phyloP scores from a whole-genome alignment of 2,888 invertebrate species.

The Drosophila macrospina region DNA sequence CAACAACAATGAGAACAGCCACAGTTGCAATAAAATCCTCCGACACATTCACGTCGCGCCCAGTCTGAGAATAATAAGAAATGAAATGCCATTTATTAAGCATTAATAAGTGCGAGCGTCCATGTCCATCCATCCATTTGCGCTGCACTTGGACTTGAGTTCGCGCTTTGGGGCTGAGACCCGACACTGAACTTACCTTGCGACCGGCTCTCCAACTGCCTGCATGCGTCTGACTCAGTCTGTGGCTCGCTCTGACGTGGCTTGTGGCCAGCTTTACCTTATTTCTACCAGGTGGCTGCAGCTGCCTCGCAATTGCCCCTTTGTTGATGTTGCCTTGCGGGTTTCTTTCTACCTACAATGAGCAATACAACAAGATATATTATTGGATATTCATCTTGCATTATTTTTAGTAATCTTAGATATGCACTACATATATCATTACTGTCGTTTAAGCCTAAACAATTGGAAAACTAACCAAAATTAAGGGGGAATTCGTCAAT shows the following conservation, averaged over 20 bases:
- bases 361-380: constrained; percentile 15
- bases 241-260: constrained; percentile 28
- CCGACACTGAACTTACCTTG: constrained; percentile 17
- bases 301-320: constrained; percentile 31
- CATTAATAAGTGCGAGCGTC: constrained; percentile 85
- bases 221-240: constrained; percentile 41
- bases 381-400: background rate
- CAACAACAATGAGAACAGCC: constrained; percentile 41
- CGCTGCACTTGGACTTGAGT: constrained; percentile 60
- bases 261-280: constrained; percentile 35
- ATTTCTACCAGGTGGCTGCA: constrained; percentile 3
- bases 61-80: constrained; percentile 82
- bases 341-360: constrained; percentile 12
- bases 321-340: constrained; percentile 12
- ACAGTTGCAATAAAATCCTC: constrained; percentile 73
- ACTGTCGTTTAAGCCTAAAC: no score
- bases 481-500: no score
- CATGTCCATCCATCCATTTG: constrained; percentile 69
- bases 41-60: constrained; percentile 75
- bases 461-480: no score
- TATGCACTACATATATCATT: no score
- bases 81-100: constrained; percentile 85
- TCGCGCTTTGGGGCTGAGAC: background rate
- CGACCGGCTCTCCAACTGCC: constrained; percentile 24
- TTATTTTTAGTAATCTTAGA: background rate